Conservation (phyloP, 2,797 vertebrate genomes). For the Mus caroli region DNA sequence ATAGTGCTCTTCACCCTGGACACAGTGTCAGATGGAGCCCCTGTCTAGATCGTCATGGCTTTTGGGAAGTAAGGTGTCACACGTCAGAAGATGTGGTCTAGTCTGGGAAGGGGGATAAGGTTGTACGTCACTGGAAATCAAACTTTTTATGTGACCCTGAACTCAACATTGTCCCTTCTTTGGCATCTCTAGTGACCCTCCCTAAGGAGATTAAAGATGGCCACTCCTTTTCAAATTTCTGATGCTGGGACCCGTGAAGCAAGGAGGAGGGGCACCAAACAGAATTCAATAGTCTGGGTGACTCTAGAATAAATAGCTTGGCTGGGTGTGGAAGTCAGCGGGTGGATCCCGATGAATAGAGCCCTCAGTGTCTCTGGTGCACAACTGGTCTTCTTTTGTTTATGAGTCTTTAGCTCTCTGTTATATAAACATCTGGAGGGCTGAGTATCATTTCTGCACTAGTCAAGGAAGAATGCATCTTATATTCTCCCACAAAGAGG, state of each 20-base stretch:
- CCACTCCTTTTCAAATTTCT: constrained; percentile 22
- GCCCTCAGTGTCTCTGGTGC: constrained; percentile 72
- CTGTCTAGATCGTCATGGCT: not conserved
- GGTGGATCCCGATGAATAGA: constrained; percentile 80
- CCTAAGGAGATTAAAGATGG: constrained; percentile 28
- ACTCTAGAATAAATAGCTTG: constrained; percentile 73
- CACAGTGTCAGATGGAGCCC: not conserved
- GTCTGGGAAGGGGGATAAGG: not conserved
- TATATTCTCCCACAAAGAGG: constrained; percentile 74
- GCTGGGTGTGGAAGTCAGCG: constrained; percentile 79
- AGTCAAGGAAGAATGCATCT: constrained; percentile 81
- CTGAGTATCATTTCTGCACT: constrained; percentile 66
- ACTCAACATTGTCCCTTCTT: constrained; percentile 27
- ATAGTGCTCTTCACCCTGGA: not conserved
- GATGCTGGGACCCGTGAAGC: not conserved
- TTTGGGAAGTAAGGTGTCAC: not conserved
- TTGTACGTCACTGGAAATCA: not conserved
- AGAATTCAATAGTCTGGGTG: constrained; percentile 68
- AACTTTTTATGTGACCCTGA: not conserved
- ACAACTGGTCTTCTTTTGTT: constrained; percentile 81
- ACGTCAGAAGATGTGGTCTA: not conserved
- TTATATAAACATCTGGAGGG: constrained; percentile 86
- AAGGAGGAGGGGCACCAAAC: constrained; percentile 28
- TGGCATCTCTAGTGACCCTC: constrained; percentile 35
- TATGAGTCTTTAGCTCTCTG: constrained; percentile 84